phyloP scores from a whole-genome alignment of 2,113 vertebrate genomes.

The Podocnemis expansa region DNA sequence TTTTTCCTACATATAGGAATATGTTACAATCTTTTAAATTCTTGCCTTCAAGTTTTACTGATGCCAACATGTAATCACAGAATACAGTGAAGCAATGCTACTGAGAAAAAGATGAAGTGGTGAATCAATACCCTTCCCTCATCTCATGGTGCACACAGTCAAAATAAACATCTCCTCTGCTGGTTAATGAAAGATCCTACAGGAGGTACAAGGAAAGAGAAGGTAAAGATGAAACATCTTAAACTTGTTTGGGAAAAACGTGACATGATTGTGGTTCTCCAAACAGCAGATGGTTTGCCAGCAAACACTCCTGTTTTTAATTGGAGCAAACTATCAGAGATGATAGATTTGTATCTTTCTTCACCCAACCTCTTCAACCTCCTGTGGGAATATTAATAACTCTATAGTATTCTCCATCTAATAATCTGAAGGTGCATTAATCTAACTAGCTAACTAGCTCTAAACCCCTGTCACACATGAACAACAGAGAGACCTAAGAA shows the following conservation, averaged over 20 bases:
- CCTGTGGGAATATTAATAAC: rapidly evolving
- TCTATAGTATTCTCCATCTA: background rate
- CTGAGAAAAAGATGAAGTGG: background rate
- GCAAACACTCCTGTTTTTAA: rapidly evolving
- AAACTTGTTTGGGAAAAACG: rapidly evolving
- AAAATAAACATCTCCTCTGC: background rate
- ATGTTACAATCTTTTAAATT: rapidly evolving
- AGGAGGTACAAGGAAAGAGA: background rate
- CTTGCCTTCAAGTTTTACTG: background rate
- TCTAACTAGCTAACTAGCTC: too few species aligned
- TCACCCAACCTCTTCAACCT: rapidly evolving
- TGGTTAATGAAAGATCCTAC: rapidly evolving
- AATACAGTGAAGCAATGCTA: background rate
- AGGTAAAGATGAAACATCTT: background rate
- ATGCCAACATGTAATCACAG: background rate
- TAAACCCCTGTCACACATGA: too few species aligned
- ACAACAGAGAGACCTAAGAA: background rate
- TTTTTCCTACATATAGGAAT: background rate
- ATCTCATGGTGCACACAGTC: too few species aligned
- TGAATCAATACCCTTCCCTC: background rate
- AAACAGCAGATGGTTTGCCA: background rate
- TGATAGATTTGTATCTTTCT: rapidly evolving
- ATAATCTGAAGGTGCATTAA: background rate
- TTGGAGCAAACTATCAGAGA: background rate
- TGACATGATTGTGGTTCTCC: too few species aligned